Percentiles rank a stretch among this genome's conserved stretches.
Conservation (phyloP, 2,797 vertebrate genomes). For the Anolis apletophallus region DNA sequence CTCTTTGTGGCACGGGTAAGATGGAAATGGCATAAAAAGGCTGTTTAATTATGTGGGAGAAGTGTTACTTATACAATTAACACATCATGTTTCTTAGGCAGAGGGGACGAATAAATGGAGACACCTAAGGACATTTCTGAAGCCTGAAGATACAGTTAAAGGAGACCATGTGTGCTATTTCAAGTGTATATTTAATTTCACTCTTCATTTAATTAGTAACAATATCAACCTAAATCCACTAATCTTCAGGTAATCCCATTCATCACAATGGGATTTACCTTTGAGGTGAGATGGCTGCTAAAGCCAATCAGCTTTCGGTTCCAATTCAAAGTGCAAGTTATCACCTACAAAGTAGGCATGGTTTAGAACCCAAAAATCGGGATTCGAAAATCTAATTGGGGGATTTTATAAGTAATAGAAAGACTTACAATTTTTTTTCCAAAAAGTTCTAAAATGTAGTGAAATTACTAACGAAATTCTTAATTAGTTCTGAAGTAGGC, state of each 20-base stretch:
- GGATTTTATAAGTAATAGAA: too few species aligned
- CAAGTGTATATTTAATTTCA: background rate
- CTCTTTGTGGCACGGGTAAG: constrained; percentile 21
- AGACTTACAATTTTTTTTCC: too few species aligned
- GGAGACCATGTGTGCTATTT: background rate
- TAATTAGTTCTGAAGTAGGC: too few species aligned
- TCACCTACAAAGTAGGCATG: too few species aligned
- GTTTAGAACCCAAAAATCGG: too few species aligned
- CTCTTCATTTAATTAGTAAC: background rate
- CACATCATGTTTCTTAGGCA: constrained; percentile 40
- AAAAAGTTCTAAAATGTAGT: too few species aligned
- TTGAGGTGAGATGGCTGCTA: background rate
- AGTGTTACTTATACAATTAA: constrained; percentile 67
- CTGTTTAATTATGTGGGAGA: constrained; percentile 52
- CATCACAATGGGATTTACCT: background rate
- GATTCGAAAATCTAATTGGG: too few species aligned
- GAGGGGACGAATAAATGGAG: background rate
- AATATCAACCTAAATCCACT: too few species aligned
- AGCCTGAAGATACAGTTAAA: background rate
- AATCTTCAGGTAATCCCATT: background rate
- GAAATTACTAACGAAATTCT: too few species aligned
- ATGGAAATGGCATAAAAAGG: constrained; percentile 43
- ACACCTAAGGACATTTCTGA: constrained; percentile 21
- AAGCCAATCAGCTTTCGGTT: too few species aligned
- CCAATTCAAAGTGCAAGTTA: too few species aligned